A percentile compares a stretch with the other conserved stretches of the same genome.
Conservation (phyloP, 1,140 invertebrate species). For the Danaus plexippus region DNA sequence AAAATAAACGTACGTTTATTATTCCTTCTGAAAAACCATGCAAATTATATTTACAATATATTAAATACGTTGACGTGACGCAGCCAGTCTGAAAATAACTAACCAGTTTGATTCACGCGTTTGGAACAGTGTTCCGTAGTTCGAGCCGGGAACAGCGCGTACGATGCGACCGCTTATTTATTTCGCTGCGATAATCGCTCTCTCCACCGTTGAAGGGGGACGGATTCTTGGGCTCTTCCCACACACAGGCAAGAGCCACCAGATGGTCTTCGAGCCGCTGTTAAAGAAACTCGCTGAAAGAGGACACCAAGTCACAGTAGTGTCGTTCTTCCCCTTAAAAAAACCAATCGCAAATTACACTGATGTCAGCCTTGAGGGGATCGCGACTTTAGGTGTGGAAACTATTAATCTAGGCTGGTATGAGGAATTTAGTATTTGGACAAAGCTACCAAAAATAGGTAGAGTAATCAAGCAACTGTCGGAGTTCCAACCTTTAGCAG, state of each 20-base stretch:
- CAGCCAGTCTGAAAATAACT: constrained; percentile 25
- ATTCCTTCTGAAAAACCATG: no score
- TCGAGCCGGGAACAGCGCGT: constrained; percentile 22
- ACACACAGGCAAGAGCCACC: constrained; percentile 79
- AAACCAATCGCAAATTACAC: constrained; percentile 51
- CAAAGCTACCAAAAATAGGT: constrained; percentile 28
- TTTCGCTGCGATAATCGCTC: constrained; percentile 21
- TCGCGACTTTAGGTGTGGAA: constrained; percentile 39
- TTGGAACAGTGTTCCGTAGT: constrained; percentile 22
- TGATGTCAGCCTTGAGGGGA: constrained; percentile 47
- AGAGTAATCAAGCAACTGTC: constrained; percentile 27
- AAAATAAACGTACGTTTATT: no score
- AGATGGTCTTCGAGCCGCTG: constrained; percentile 77
- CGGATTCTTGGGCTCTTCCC: constrained; percentile 76
- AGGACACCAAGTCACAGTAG: constrained; percentile 78
- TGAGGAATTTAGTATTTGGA: constrained; percentile 29
- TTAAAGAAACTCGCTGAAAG: constrained; percentile 72
- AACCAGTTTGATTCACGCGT: constrained; percentile 8
- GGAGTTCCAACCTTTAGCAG: constrained; percentile 36
- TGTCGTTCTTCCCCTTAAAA: constrained; percentile 71
- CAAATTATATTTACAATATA: no score
- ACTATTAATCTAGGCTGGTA: constrained; percentile 40
- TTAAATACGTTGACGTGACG: constrained; percentile 11
- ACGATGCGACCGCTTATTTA: constrained; percentile 31
- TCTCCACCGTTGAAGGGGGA: constrained; percentile 20